Percentiles rank a stretch among this genome's conserved stretches.
phyloP scores from a whole-genome alignment of 1,140 invertebrate species.

The Anadara kagoshimensis region DNA sequence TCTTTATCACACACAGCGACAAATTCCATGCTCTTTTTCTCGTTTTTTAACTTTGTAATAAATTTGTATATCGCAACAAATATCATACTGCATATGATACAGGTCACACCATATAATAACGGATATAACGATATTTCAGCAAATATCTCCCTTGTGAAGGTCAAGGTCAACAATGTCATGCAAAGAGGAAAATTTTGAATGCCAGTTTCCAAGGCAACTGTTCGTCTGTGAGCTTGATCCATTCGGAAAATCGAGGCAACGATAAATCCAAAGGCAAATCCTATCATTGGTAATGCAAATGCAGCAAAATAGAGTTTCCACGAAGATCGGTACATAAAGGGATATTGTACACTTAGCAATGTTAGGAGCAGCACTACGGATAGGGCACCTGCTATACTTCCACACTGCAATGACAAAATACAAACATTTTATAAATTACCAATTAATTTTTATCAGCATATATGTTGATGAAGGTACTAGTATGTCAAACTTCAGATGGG shows the following conservation, averaged over 20 bases:
- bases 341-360: conserved; percentile 59
- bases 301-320: conserved; percentile 66
- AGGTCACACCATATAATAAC: conserved; percentile 44
- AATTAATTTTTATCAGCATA: neutral
- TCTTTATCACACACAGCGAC: too few species aligned
- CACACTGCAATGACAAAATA: conserved; percentile 46
- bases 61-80: conserved; percentile 16
- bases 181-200: conserved; percentile 72
- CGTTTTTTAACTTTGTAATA: neutral
- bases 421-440: neutral
- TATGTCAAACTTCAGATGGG: neutral
- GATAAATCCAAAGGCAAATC: conserved; percentile 70
- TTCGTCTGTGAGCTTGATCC: conserved; percentile 58
- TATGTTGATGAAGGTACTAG: too few species aligned
- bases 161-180: conserved; percentile 50
- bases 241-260: conserved; percentile 64
- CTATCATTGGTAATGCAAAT: conserved; percentile 67
- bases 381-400: conserved; percentile 50
- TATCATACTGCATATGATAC: conserved; percentile 22
- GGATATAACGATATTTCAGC: conserved; percentile 44
- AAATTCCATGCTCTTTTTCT: neutral
- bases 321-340: conserved; percentile 58
- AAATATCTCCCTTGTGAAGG: conserved; percentile 36
- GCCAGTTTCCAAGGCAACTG: conserved; percentile 74
- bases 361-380: conserved; percentile 45